Percentiles rank a stretch among this genome's conserved stretches.
These are phyloP conservation scores for Bufo gargarizans DNA, from an alignment of 2,113 vertebrate species.

Conservation along the genomic window DNA sequence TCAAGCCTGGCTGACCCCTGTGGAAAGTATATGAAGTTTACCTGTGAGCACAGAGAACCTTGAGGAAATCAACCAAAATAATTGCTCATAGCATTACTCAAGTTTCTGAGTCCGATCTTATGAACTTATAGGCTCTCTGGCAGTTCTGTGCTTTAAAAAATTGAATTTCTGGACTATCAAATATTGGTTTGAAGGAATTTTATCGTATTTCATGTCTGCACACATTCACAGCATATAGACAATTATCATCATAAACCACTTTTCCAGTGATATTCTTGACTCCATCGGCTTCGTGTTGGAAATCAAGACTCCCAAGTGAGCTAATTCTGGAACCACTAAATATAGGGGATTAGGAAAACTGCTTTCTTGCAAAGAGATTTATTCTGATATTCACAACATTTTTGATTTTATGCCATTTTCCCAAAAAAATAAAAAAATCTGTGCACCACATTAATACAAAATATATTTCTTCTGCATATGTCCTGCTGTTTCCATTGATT, in stretches of 20 bases:
- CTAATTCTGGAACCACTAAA: conserved; percentile 19
- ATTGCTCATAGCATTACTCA: not conserved
- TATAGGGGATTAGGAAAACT: conserved; percentile 18
- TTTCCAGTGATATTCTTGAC: conserved; percentile 7
- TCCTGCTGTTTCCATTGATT: conserved; percentile 41
- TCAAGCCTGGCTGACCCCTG: not conserved
- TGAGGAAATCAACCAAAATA: not conserved
- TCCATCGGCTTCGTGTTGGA: not conserved
- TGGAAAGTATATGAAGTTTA: not conserved
- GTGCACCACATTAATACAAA: conserved; percentile 16
- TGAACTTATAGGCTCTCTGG: not conserved
- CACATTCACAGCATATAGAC: not conserved
- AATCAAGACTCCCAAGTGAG: not conserved
- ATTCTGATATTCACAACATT: conserved; percentile 1
- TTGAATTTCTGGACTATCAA: not conserved
- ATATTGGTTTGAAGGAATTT: not conserved
- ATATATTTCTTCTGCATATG: conserved; percentile 28
- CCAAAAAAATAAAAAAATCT: not conserved
- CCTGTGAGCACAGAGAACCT: not conserved
- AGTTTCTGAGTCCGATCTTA: not conserved
- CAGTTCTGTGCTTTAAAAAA: not conserved
- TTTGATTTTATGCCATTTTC: conserved; percentile 34
- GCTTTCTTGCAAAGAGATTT: conserved; percentile 2
- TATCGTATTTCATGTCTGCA: not conserved
- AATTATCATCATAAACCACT: not conserved